Evolutionary conservation across 2,113 vertebrate species (phyloP).

Genomic region (Chaetodon auriga): DNA sequence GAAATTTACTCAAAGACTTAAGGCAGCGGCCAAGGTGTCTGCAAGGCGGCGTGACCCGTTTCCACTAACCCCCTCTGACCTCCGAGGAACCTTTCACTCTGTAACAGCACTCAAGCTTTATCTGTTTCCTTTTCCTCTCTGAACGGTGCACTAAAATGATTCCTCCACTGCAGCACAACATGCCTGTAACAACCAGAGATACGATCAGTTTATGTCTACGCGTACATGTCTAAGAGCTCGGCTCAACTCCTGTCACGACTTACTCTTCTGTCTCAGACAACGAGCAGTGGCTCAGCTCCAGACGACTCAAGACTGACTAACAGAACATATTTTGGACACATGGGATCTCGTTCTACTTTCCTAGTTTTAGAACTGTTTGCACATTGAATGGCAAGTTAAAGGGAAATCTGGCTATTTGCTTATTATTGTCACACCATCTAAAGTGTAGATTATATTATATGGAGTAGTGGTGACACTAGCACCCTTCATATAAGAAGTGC

Average conservation of each 20-base stretch:
- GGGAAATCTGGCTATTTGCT: not conserved
- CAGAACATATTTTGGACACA: constrained; percentile 11
- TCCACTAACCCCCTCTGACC: constrained; percentile 4
- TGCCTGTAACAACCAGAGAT: not conserved
- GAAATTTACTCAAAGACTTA: not conserved
- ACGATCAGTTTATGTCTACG: not conserved
- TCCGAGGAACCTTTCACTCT: not conserved
- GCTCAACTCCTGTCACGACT: not conserved
- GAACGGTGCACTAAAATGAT: not conserved
- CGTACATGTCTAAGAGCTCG: not conserved
- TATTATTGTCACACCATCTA: not conserved
- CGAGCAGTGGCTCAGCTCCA: not conserved
- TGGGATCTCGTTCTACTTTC: constrained; percentile 3
- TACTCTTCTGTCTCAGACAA: constrained; percentile 7
- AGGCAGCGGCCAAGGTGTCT: not conserved
- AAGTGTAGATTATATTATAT: not conserved
- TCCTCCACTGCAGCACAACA: not conserved
- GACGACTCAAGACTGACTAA: constrained; percentile 4
- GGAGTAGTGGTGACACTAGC: not conserved
- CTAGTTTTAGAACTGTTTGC: not conserved
- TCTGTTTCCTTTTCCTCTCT: not conserved
- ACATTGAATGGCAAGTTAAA: not conserved
- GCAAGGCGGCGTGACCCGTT: not conserved
- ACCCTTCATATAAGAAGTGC: too few species aligned
- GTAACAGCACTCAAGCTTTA: not conserved